Percentiles rank a stretch among this genome's conserved stretches.
These are phyloP conservation scores for Erebia ligea DNA, from an alignment of 2,888 invertebrate genomes.

Conservation along the genomic window DNA sequence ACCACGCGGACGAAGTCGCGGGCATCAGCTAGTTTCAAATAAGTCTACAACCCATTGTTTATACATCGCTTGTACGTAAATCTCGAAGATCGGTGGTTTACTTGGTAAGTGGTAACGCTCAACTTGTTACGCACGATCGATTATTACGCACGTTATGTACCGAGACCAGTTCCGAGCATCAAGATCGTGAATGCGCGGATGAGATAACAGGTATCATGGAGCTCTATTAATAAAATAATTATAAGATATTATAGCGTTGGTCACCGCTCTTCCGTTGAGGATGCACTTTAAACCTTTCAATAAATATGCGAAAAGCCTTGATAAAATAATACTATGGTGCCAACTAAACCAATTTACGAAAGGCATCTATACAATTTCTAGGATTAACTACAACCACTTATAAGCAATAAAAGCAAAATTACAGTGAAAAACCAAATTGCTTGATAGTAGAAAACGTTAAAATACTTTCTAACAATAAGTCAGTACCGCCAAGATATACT, in stretches of 20 bases:
- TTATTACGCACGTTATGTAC: conserved; percentile 57
- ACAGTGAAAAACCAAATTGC: conserved; percentile 22
- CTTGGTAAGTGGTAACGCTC: conserved; percentile 42
- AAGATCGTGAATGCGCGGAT: conserved; percentile 39
- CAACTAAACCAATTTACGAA: not conserved
- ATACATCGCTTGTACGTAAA: conserved; percentile 35
- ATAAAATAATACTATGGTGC: not conserved
- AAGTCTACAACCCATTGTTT: conserved; percentile 21
- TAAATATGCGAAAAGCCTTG: not conserved
- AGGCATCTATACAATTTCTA: not conserved
- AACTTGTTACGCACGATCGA: conserved; percentile 59
- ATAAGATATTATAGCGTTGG: conserved; percentile 6
- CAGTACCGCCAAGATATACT: conserved; percentile 51
- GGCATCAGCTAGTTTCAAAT: too few species aligned
- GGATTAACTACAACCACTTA: not conserved
- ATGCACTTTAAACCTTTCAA: not conserved
- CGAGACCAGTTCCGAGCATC: conserved; percentile 51
- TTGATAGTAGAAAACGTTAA: conserved; percentile 35
- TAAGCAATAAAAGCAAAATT: conserved; percentile 11
- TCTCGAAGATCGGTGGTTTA: conserved; percentile 38
- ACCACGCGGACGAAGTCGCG: too few species aligned
- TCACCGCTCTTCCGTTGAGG: not conserved
- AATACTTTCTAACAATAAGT: conserved; percentile 64
- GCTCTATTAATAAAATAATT: conserved; percentile 5
- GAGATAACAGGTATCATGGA: conserved; percentile 28